phyloP scores from a whole-genome alignment of 2,113 vertebrate species.

The Varanus salvator region DNA sequence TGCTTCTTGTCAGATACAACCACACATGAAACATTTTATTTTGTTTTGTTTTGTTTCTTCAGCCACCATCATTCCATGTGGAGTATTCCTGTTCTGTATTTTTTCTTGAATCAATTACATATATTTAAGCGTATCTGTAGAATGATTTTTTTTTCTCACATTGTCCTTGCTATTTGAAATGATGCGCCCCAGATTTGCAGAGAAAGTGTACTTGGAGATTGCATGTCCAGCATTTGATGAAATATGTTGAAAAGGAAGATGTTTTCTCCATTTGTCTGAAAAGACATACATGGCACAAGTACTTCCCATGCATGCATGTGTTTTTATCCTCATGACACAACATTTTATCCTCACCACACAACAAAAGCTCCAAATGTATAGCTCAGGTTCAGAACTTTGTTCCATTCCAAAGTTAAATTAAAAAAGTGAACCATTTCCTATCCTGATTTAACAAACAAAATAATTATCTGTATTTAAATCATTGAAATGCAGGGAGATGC shows the following conservation, averaged over 20 bases:
- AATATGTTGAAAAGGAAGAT: neutral
- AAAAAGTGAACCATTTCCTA: neutral
- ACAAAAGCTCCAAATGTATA: neutral
- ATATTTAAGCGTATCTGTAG: neutral
- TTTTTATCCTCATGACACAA: neutral
- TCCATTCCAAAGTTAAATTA: neutral
- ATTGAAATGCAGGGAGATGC: no score
- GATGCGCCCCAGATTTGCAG: neutral
- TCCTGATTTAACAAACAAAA: neutral
- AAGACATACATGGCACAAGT: neutral
- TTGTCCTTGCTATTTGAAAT: neutral
- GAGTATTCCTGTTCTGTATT: neutral
- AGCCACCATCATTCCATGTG: neutral
- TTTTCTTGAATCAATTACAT: neutral
- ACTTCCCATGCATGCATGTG: no score
- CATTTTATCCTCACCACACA: neutral
- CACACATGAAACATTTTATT: neutral
- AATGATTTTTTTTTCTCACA: neutral
- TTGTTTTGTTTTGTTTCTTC: neutral
- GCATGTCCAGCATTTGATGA: neutral
- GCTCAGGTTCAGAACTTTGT: neutral
- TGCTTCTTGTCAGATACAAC: neutral
- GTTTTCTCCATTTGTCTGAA: fast-evolving
- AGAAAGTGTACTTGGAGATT: neutral
- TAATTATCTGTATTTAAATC: neutral